Percentiles rank a stretch among this genome's conserved stretches.
Evolutionary conservation across 2,888 invertebrate genomes (phyloP).

Genomic region (Mesorhabditis belari): DNA sequence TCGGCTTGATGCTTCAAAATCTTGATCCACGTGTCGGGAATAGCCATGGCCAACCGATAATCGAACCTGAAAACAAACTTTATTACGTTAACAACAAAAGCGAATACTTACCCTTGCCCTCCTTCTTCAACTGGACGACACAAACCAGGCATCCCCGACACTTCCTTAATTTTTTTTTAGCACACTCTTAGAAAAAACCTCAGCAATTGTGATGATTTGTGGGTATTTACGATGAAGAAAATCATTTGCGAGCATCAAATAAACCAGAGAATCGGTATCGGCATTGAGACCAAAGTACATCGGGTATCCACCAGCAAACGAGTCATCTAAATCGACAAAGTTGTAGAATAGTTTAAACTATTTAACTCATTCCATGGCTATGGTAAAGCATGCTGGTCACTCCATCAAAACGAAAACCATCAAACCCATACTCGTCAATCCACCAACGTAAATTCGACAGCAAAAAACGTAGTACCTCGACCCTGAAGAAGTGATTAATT

Average conservation of each 20-base stretch:
- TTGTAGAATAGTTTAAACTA: too few relatives aligned
- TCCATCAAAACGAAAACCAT: constrained; percentile 98
- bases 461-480: constrained; percentile 86
- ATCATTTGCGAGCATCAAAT: constrained; percentile 87
- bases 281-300: constrained; percentile 86
- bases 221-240: constrained; percentile 74
- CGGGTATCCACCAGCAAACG: constrained; percentile 32
- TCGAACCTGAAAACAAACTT: too few relatives aligned
- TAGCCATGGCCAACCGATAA: constrained; percentile 88
- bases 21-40: constrained; percentile 96
- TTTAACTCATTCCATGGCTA: constrained; percentile 76
- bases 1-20: constrained; percentile 63
- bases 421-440: constrained; percentile 91
- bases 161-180: constrained; percentile 65
- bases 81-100: too few relatives aligned
- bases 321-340: constrained; percentile 31
- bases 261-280: constrained; percentile 89
- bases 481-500: too few relatives aligned
- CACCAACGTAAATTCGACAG: constrained; percentile 97
- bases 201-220: constrained; percentile 79
- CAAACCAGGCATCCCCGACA: constrained; percentile 95
- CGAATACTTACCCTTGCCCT: too few relatives aligned
- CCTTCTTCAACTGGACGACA: constrained; percentile 89
- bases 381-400: constrained; percentile 98
- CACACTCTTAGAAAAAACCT: constrained; percentile 61